Evolutionary conservation across 2,113 vertebrate species (phyloP).

Genomic region (Ploceus nigricollis): DNA sequence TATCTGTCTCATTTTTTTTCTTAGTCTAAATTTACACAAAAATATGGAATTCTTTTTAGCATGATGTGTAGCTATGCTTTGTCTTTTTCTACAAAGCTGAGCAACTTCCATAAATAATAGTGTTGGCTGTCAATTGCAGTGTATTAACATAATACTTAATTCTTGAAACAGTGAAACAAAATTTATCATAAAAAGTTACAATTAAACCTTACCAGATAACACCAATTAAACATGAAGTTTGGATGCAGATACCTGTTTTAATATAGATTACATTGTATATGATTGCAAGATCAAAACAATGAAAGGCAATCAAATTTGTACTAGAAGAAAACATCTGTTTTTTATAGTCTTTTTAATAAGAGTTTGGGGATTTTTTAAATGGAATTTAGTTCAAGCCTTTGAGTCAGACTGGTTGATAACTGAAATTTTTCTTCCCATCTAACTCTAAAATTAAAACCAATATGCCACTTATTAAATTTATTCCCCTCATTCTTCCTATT

Average conservation of each 20-base stretch:
- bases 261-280: neutral
- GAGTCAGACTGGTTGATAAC: neutral
- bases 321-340: neutral
- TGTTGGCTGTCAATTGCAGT: neutral
- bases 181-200: neutral
- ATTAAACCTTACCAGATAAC: neutral
- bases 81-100: neutral
- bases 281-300: neutral
- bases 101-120: neutral
- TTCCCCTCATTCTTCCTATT: neutral
- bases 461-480: neutral
- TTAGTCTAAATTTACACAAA: neutral
- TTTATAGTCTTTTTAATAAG: neutral
- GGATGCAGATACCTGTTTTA: neutral
- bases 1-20: neutral
- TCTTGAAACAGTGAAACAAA: neutral
- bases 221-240: neutral
- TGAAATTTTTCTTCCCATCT: neutral
- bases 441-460: neutral
- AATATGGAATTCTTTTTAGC: neutral
- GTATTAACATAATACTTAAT: neutral
- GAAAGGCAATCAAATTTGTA: neutral
- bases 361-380: neutral
- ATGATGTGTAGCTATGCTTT: neutral
- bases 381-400: neutral